phyloP scores from a whole-genome alignment of 2,797 vertebrate genomes.

The Antrozous pallidus region DNA sequence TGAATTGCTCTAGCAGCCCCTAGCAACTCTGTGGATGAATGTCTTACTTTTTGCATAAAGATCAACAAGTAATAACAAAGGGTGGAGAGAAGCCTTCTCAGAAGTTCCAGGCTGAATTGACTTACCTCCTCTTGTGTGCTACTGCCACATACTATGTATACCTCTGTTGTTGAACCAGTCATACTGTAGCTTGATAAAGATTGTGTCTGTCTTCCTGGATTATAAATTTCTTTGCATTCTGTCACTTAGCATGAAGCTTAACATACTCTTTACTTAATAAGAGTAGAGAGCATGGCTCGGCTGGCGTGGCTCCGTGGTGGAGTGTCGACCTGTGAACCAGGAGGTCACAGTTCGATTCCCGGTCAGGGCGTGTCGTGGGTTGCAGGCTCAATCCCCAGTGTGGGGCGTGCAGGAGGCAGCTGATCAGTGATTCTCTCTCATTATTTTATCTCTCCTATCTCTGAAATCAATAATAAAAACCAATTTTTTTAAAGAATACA shows the following conservation, averaged over 20 bases:
- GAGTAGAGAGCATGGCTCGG: too few relatives aligned
- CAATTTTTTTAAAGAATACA: too few relatives aligned
- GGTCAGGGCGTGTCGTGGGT: too few relatives aligned
- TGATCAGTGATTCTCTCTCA: too few relatives aligned
- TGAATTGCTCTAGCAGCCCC: background rate
- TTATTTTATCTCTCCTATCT: too few relatives aligned
- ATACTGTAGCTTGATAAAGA: background rate
- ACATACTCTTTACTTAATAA: background rate
- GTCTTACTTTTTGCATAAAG: background rate
- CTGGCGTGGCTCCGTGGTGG: too few relatives aligned
- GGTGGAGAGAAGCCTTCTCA: background rate
- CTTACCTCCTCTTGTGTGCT: background rate
- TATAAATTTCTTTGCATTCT: background rate
- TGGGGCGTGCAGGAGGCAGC: too few relatives aligned
- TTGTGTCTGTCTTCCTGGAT: background rate
- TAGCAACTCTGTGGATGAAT: background rate
- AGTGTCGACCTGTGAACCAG: too few relatives aligned
- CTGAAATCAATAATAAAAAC: too few relatives aligned
- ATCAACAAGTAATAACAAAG: background rate
- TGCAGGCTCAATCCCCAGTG: too few relatives aligned
- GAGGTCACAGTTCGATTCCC: too few relatives aligned
- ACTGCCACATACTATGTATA: background rate
- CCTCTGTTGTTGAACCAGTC: background rate
- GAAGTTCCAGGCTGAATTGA: background rate
- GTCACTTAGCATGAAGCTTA: background rate